phyloP scores from a whole-genome alignment of 53 echinoderm and acorn worm species.

The Henricia sp. region DNA sequence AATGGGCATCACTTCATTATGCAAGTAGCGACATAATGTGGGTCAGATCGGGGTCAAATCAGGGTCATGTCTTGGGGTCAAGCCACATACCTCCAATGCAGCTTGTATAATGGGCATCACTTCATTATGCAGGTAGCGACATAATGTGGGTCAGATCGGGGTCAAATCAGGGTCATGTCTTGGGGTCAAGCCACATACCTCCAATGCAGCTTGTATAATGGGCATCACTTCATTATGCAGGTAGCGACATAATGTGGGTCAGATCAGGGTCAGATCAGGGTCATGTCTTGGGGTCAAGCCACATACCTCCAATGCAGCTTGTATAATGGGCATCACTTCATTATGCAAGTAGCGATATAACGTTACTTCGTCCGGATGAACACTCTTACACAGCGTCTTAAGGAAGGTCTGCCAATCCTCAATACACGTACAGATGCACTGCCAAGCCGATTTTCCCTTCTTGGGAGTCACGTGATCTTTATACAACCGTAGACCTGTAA shows the following conservation, averaged over 20 bases:
- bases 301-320: conserved; percentile 61
- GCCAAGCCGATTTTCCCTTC: conserved; percentile 63
- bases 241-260: conserved; percentile 46
- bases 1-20: too few relatives aligned
- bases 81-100: too few relatives aligned
- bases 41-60: too few relatives aligned
- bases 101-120: too few relatives aligned
- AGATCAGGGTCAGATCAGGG: too few relatives aligned
- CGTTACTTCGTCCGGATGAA: conserved; percentile 50
- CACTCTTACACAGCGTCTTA: conserved; percentile 44
- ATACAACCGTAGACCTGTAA: conserved; percentile 66
- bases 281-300: too few relatives aligned
- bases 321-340: conserved; percentile 66
- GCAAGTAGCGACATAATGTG: too few relatives aligned
- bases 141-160: too few relatives aligned
- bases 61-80: too few relatives aligned
- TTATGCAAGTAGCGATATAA: conserved; percentile 58
- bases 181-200: too few relatives aligned
- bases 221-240: conserved; percentile 62
- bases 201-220: conserved; percentile 39
- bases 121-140: conserved; percentile 55
- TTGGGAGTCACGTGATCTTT: conserved; percentile 52
- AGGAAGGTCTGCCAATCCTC: conserved; percentile 70
- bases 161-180: too few relatives aligned
- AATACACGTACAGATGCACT: conserved; percentile 58